These are phyloP conservation scores for Xerus rutilus DNA, from an alignment of 2,797 vertebrate genomes.

Conservation along the genomic window DNA sequence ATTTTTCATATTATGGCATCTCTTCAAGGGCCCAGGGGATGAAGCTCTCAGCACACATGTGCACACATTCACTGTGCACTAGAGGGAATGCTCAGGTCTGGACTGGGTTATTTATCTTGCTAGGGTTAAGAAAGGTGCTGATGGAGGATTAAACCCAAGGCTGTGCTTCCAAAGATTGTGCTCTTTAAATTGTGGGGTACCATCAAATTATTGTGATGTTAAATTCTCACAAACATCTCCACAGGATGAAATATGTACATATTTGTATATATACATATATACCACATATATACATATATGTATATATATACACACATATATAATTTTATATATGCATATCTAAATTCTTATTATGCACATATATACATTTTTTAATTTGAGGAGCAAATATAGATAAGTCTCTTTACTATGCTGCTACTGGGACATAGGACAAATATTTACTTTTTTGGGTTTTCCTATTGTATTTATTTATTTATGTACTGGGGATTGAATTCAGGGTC, in stretches of 20 bases:
- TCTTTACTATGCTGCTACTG: neutral
- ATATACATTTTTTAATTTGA: neutral
- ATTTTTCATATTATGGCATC: neutral
- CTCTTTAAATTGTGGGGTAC: neutral
- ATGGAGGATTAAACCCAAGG: neutral
- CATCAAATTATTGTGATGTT: neutral
- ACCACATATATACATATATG: too few species aligned
- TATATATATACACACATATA: too few species aligned
- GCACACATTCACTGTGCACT: too few species aligned
- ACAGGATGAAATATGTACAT: neutral
- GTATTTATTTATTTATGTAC: neutral
- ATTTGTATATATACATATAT: too few species aligned
- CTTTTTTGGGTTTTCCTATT: neutral
- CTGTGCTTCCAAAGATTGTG: neutral
- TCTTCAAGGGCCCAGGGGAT: neutral
- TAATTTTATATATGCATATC: too few species aligned
- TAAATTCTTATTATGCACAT: too few species aligned
- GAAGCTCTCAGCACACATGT: neutral
- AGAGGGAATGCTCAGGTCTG: neutral
- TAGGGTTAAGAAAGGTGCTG: neutral
- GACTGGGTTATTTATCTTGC: neutral
- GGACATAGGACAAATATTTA: neutral
- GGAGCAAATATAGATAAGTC: neutral
- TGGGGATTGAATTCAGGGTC: neutral
- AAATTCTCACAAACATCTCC: conserved; percentile 31